Base-by-base conservation (phyloP, 1,140 invertebrate species). In the Choristoneura fumiferana region DNA sequence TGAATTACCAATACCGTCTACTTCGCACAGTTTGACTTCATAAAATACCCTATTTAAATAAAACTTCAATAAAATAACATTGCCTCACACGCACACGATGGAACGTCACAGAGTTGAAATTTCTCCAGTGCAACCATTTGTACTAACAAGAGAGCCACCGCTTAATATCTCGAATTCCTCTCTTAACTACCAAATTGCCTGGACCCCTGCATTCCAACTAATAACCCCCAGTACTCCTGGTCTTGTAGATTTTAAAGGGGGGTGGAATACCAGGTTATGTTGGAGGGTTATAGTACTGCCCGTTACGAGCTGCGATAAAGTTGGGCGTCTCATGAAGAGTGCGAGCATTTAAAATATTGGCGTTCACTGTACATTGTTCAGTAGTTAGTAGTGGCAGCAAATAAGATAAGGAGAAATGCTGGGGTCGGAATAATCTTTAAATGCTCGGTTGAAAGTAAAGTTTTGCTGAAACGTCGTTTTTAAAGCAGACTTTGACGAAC, bases 151-250 rank as follows among this genome's bases (percentile, higher is more conserved):
- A 71, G 71, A 81, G 85, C 69, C 62, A 72, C 70, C 69, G 71
- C 73, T 82, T 87, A 85, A 87, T 87, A 85, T 85, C 79, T 75
- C 58, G 68, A 74, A 87, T 85, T 84, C 82, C 80, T 81, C 40
- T 60, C 62, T 73, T 39, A 65, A 62, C 61, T 67, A 54, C 84
- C 79, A 85, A 34, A 61, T 18, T 69, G 62, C 17, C 2, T 53
- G 59, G 79, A 76, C 38, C 77, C 60, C 40, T 36, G 1, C 39
- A 35, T 45, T 29, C 33, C 54, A 43, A 53, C 49, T 40, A 62
- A 60, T 14, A 58, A 54, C 49, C 63, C 59, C 55, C 62, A 37
- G 57, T 38, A 54, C 49, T 60, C 29, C 29, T 22, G 35, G 65
- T 40, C 52, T 13, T 52, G 13, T 54, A 37, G 15, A 45, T 38